A percentile compares a stretch with the other conserved stretches of the same genome.
These are phyloP conservation scores for Eidolon dupreanum DNA, from an alignment of 2,797 vertebrate genomes.

Conservation along the genomic window DNA sequence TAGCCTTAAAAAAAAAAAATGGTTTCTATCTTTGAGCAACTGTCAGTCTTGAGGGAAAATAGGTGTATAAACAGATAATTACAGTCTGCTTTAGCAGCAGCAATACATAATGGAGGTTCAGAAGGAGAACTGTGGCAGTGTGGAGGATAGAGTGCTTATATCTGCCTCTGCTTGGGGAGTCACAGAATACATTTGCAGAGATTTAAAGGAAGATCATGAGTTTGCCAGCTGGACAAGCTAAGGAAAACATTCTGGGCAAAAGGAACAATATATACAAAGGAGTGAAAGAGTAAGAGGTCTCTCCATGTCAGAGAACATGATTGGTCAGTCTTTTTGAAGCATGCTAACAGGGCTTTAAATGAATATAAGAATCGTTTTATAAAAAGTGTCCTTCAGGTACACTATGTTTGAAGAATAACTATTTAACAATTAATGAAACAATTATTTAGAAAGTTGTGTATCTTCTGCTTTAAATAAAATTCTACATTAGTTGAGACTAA, in stretches of 20 bases:
- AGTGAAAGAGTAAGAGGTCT: background rate
- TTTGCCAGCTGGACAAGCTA: background rate
- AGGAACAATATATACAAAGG: background rate
- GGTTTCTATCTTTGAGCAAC: background rate
- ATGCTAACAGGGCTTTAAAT: constrained; percentile 2
- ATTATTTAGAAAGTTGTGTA: background rate
- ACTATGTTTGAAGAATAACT: constrained; percentile 4
- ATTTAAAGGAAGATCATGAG: background rate
- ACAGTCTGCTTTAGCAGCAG: background rate
- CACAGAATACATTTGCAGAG: background rate
- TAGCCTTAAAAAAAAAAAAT: background rate
- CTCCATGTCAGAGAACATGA: background rate
- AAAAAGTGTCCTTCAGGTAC: background rate
- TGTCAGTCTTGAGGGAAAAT: background rate
- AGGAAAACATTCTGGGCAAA: background rate
- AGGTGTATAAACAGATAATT: background rate
- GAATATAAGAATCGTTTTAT: constrained; percentile 1
- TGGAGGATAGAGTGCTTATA: background rate
- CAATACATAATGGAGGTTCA: background rate
- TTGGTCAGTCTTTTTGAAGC: constrained; percentile 15
- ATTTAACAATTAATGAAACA: background rate
- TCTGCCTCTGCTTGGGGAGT: background rate
- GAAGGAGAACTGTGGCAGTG: background rate
- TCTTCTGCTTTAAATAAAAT: constrained; percentile 24
- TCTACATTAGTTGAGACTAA: background rate